phyloP scores from a whole-genome alignment of 1,140 invertebrate genomes.

The Drosophila nasuta region DNA sequence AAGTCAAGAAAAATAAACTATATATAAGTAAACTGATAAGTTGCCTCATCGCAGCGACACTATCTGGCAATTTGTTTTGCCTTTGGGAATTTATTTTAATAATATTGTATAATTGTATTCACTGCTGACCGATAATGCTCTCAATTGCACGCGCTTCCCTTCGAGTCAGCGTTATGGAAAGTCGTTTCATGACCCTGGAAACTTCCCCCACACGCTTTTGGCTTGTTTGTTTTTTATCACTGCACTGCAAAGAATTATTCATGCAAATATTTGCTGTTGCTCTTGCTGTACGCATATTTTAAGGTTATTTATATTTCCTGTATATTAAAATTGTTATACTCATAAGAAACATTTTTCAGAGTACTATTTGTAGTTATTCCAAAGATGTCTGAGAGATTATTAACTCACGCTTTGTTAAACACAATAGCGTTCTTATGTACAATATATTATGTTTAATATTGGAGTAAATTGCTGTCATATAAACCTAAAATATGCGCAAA shows the following conservation, averaged over 20 bases:
- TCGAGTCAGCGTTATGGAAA: conserved; percentile 2
- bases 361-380: too few species aligned
- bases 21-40: neutral
- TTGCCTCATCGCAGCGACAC: neutral
- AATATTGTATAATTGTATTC: neutral
- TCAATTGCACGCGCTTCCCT: conserved; percentile 21
- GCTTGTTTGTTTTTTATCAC: neutral
- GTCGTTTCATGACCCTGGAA: neutral
- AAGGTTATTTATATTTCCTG: neutral
- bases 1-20: neutral
- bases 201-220: neutral
- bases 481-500: neutral
- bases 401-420: too few species aligned
- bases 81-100: neutral
- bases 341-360: too few species aligned
- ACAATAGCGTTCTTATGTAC: too few species aligned
- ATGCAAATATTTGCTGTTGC: conserved; percentile 1
- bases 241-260: neutral
- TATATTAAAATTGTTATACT: neutral
- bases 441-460: too few species aligned
- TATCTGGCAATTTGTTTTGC: neutral
- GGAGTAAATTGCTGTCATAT: too few species aligned
- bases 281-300: neutral
- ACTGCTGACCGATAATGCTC: conserved; percentile 4
- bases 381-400: too few species aligned